Evolutionary conservation across 2,797 vertebrate species (phyloP), one percentile per base, ranked within the genome.

Genomic region (Phataginus tetradactyla): DNA sequence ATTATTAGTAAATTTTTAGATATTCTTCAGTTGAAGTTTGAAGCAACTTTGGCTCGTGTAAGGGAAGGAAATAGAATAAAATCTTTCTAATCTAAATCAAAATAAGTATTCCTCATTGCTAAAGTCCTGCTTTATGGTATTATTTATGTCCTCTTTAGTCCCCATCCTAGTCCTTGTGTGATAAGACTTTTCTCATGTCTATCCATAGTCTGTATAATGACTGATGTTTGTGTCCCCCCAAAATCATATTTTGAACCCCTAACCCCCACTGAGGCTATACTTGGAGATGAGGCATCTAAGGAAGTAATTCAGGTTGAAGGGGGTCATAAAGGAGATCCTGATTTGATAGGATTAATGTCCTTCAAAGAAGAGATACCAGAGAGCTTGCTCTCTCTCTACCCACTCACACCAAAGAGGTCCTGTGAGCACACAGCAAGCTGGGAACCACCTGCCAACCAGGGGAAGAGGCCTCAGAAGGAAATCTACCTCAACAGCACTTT

Each of bases 191-290:
- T 34, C 59, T 81, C 77, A 18, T 45, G 6, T 59, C 17, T n/a
- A 88, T 21, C 37, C 10, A 25, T 68, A 27, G 11, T 55, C 53
- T 92, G 53, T 59, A 14, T 84, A 59, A 64, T 7, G 10, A 53
- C 4, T 32, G 20, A 71, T 64, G 15, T 21, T 34, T 59, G 0
- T 4, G 6, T 21, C 1, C 0, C 5, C 0, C 5, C 1, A 23
- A 23, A 49, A 37, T 72, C n/a, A 32, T 57, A 49, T 2, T 0
- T 1, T 83, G 23, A 84, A 34, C 12, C 10, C 11, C 6, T 34
- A 86, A 12, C 12, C 17, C 1, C 17, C 12, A 86, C 1, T 42
- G 10, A 57, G 23, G 12, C 29, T 92, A 1, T 45, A 53, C 86
- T 45, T 83, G 10, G 10, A 39, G 14, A 69, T 27, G 37, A 2